Evolutionary conservation across 2,113 vertebrate species (phyloP).

Genomic region (Ophiodon elongatus): DNA sequence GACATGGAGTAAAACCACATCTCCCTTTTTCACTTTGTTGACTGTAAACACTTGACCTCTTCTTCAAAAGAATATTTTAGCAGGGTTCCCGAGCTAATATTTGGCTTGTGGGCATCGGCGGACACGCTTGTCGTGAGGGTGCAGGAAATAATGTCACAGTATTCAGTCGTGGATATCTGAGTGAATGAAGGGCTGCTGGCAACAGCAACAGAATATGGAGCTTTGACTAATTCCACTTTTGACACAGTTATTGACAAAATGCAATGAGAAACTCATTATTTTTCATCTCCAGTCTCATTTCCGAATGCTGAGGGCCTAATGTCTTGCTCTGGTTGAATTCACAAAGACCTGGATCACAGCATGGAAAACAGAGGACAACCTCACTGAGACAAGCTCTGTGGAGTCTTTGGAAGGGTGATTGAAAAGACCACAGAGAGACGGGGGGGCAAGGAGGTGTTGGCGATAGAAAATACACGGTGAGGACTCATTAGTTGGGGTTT

Average conservation of each 20-base stretch:
- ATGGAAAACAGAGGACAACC: slow-evolving; percentile 66
- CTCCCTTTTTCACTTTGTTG: slow-evolving; percentile 73
- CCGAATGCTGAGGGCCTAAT: slow-evolving; percentile 75
- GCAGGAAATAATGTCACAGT: slow-evolving; percentile 87
- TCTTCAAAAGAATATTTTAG: slow-evolving; percentile 88
- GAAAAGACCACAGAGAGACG: slow-evolving; percentile 61
- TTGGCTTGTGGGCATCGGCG: slow-evolving; percentile 82
- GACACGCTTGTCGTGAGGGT: slow-evolving; percentile 85
- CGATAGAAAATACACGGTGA: neutral
- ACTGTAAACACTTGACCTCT: slow-evolving; percentile 83
- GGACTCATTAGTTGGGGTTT: neutral
- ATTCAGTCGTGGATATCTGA: slow-evolving; percentile 84
- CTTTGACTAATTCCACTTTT: slow-evolving; percentile 89
- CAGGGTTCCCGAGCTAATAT: slow-evolving; percentile 81
- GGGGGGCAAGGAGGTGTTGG: neutral
- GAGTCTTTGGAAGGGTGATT: slow-evolving; percentile 46
- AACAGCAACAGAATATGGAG: slow-evolving; percentile 79
- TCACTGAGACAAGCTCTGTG: slow-evolving; percentile 56
- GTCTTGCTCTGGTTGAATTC: slow-evolving; percentile 77
- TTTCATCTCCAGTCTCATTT: slow-evolving; percentile 82
- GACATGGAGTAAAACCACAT: slow-evolving; percentile 77
- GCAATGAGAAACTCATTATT: slow-evolving; percentile 88
- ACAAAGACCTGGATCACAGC: slow-evolving; percentile 73
- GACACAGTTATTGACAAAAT: slow-evolving; percentile 87
- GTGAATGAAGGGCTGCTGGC: slow-evolving; percentile 85